Percentiles rank a stretch among this genome's conserved stretches.
These are phyloP conservation scores for Zoanthus sansibaricus DNA, from an alignment of 92 coral and sea anemone genomes.

Conservation along the genomic window DNA sequence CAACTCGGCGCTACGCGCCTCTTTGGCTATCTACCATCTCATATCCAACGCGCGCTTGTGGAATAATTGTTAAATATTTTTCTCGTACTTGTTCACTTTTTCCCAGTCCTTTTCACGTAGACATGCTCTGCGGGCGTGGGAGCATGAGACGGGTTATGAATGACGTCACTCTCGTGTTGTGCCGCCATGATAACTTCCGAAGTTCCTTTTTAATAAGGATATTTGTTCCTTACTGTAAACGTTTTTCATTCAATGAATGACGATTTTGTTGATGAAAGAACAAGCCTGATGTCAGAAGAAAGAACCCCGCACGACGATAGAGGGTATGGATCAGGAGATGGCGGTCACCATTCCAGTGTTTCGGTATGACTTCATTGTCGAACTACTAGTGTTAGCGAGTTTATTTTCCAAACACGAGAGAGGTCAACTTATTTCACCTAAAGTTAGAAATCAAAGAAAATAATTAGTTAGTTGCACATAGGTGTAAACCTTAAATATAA, in stretches of 20 bases:
- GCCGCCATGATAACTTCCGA: slow-evolving; percentile 74
- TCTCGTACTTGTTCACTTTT: too few species aligned
- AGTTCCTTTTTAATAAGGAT: background rate
- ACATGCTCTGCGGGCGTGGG: background rate
- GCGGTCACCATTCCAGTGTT: slow-evolving; percentile 19
- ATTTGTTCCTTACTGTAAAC: background rate
- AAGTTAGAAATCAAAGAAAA: background rate
- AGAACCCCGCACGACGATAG: slow-evolving; percentile 44
- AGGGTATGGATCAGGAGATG: slow-evolving; percentile 29
- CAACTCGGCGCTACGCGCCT: too few species aligned
- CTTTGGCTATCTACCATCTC: too few species aligned
- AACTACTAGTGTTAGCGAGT: background rate
- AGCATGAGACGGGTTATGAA: slow-evolving; percentile 23
- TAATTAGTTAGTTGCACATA: background rate
- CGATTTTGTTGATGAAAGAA: slow-evolving; percentile 75
- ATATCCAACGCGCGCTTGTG: too few species aligned
- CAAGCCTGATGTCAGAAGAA: slow-evolving; percentile 89
- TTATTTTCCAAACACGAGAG: slow-evolving; percentile 1
- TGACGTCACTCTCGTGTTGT: slow-evolving; percentile 83
- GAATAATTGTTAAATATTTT: too few species aligned
- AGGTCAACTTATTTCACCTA: background rate
- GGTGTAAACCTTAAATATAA: background rate
- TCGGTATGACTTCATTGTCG: slow-evolving; percentile 54
- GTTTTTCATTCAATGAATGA: slow-evolving; percentile 72
- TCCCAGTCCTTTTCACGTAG: too few species aligned